These are phyloP conservation scores for Actenoides hombroni DNA, from an alignment of 2,113 vertebrate genomes.

Conservation along the genomic window DNA sequence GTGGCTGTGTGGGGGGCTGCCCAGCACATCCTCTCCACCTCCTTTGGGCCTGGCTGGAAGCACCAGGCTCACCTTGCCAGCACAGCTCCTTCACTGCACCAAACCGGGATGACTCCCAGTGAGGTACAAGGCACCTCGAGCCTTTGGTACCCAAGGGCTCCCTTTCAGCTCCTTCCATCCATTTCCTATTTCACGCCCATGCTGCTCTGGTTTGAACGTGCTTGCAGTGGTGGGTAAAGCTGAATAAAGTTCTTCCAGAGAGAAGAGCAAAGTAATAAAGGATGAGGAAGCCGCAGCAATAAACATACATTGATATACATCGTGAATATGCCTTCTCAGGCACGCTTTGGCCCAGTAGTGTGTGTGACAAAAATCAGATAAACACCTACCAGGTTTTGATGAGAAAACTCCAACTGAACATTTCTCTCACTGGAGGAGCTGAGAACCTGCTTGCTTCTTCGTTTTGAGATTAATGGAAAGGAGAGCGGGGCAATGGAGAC, in stretches of 20 bases:
- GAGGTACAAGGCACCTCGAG: fast-evolving
- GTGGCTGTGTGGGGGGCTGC: background rate
- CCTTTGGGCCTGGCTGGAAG: background rate
- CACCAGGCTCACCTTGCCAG: background rate
- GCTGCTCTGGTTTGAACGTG: background rate
- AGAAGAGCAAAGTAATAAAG: background rate
- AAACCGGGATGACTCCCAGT: background rate
- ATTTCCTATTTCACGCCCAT: background rate
- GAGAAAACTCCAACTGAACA: background rate
- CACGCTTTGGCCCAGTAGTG: background rate
- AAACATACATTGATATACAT: background rate
- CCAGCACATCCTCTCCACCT: background rate
- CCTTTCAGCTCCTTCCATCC: background rate
- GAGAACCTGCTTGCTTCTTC: background rate
- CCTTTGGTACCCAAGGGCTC: background rate
- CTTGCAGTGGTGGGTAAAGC: background rate
- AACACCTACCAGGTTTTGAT: background rate
- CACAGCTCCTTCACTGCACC: background rate
- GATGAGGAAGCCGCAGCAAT: background rate
- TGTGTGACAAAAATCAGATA: background rate
- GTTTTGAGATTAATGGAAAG: background rate
- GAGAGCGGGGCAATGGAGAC: background rate
- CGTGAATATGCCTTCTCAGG: background rate
- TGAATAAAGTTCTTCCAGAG: background rate
- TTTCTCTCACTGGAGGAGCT: background rate